Evolutionary conservation across 2,797 vertebrate genomes (phyloP).

Genomic region (Macrochelys suwanniensis): DNA sequence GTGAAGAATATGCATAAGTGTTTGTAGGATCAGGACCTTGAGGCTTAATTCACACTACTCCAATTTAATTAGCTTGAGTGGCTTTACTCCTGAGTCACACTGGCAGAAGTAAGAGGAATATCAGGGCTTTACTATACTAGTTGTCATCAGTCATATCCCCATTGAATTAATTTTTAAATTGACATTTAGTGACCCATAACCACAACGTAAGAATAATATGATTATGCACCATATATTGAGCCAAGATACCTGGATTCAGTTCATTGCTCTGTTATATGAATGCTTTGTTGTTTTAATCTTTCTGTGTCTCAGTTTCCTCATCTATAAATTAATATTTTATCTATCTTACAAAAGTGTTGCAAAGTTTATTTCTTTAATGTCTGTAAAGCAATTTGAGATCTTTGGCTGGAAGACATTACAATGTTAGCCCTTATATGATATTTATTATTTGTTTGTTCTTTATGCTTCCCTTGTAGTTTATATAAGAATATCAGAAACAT

Average conservation of each 20-base stretch:
- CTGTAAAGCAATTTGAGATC: background rate
- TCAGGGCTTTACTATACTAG: background rate
- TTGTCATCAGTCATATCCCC: background rate
- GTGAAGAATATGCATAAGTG: background rate
- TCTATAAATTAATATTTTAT: background rate
- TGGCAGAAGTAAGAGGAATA: background rate
- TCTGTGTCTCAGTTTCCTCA: background rate
- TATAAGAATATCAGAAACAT: background rate
- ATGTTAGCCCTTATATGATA: too few species aligned
- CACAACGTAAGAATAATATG: background rate
- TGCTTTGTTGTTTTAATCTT: background rate
- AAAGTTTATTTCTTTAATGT: background rate
- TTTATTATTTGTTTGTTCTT: background rate
- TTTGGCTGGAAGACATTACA: background rate
- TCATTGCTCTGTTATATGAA: background rate
- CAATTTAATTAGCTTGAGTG: accelerated
- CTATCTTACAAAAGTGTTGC: background rate
- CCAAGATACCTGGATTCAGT: background rate
- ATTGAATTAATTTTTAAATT: background rate
- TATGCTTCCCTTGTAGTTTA: background rate
- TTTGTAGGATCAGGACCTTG: background rate
- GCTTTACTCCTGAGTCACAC: background rate
- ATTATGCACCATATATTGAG: background rate
- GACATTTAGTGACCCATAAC: background rate
- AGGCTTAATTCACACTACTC: background rate